phyloP scores from a whole-genome alignment of 2,888 invertebrate genomes.

The Pogonocherus hispidulus region DNA sequence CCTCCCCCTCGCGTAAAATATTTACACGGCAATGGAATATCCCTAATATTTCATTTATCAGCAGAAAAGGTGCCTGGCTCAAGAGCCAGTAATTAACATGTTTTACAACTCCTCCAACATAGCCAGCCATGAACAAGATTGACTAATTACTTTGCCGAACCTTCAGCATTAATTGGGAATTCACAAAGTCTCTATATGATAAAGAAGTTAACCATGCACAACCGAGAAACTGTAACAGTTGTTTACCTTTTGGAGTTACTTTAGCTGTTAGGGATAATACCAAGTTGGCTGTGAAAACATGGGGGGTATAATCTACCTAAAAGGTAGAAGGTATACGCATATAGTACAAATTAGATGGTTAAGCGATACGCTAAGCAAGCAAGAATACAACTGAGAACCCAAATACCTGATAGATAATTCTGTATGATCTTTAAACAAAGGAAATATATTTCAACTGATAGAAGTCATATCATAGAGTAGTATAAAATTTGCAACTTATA shows the following conservation, averaged over 20 bases:
- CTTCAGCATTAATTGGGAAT: slow-evolving; percentile 4
- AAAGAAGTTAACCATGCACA: neutral
- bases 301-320: neutral
- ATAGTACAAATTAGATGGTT: no score
- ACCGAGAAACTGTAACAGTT: neutral
- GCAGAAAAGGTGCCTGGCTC: no score
- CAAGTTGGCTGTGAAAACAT: neutral
- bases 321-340: neutral
- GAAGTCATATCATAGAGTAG: no score
- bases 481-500: no score
- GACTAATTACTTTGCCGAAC: neutral
- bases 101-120: neutral
- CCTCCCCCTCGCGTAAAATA: no score
- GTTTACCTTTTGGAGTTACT: neutral
- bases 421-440: no score
- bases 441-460: no score
- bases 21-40: no score
- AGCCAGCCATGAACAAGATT: neutral
- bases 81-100: neutral
- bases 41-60: no score
- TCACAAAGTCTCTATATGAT: neutral
- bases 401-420: no score
- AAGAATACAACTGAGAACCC: no score
- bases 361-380: no score
- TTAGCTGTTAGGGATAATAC: neutral